Evolutionary conservation across 2,888 invertebrate species (phyloP), one percentile per base, ranked within the genome.

Genomic region (Drosophila melanocephala): DNA sequence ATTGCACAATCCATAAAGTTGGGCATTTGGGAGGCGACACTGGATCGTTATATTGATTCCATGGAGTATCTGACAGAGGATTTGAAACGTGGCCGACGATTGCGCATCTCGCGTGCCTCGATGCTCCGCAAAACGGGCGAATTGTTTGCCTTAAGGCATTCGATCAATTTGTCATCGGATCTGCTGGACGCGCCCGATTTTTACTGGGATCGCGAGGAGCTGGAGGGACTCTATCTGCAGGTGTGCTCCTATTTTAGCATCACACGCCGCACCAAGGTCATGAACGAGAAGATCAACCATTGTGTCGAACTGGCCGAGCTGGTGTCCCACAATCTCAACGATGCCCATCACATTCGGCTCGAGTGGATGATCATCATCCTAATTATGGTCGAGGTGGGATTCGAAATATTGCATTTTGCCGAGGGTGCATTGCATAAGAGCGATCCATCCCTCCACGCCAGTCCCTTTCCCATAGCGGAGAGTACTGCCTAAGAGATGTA

Each of bases 351-450:
- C 93, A 96, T 98, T 16, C 95, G 98, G 1, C 95, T 99, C 0
- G 99, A 99, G 93, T 98, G 98, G 98, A 98, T 99, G 97, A 98
- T 99, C 81, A 99, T 99, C 75, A 95, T 97, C 30, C 95, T 99
- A 47, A 99, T 99, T 94, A 96, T 98, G 95, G 97, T 99, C 0
- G 99, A 99, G 94, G 99, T 99, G 22, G 96, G 95, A 75, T 97
- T 98, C 93, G 98, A 98, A 94, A 94, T 96, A 63, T 93, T 97
- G 58, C 97, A 98, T 93, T 96, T 96, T 89, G 93, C 95, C 51
- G 88, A 72, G 22, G 74, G 57, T 12, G 67, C 65, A 7, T 30
- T 78, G 16, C 72, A 78, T 53, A 50, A 63, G 19, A 56, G 44
- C 50, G 64, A 71, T 19, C 26, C 47, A 39, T 16, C 3, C 0